Evolutionary conservation across 2,888 invertebrate genomes (phyloP), one percentile per base, ranked within the genome.

Genomic region (Drosophila diplacantha): DNA sequence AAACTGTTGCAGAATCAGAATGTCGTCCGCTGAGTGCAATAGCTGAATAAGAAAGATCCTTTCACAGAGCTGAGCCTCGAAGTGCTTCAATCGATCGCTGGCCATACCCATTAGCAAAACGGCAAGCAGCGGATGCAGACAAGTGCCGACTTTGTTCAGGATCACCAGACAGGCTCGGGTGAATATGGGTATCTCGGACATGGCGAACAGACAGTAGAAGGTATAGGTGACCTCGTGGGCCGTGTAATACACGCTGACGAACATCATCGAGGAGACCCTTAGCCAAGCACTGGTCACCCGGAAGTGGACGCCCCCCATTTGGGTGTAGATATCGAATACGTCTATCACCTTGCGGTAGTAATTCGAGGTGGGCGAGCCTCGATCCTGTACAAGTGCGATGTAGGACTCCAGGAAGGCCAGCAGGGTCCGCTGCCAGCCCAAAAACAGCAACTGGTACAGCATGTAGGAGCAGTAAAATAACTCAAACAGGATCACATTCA

Each of bases 401-500:
- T 60, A 51, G 11, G 44, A 51, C 3, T 39, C 20, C 2, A 62
- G 16, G 9, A 38, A 62, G 9, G 31, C n/a, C 12, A 46, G 26
- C 3, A 58, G 2, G 8, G 56, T 22, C 3, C 55, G 20, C 11
- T 29, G 43, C 56, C 57, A 58, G 56, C 55, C 41, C 8, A 58
- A 3, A 3, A 43, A 22, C 0, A 55, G 22, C 26, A 62, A 16
- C 31, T 50, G 61, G 26, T 62, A 62, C 8, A 60, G 29, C 8
- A 62, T 12, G 9, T 62, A 61, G 3, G 50, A 37, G 20, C 32
- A 32, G 4, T 44, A 61, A 9, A 51, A 37, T n/a, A 62, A 8
- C 16, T 62, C 51, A 16, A 62, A 62, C 1, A 62, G 16, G 9
- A 62, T 34, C 20, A 62, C 51, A 34, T 62, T 61, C 3, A 61